Evolutionary conservation across 2,797 vertebrate genomes (phyloP), one percentile per base, ranked within the genome.

Genomic region (Cryptoprocta ferox): DNA sequence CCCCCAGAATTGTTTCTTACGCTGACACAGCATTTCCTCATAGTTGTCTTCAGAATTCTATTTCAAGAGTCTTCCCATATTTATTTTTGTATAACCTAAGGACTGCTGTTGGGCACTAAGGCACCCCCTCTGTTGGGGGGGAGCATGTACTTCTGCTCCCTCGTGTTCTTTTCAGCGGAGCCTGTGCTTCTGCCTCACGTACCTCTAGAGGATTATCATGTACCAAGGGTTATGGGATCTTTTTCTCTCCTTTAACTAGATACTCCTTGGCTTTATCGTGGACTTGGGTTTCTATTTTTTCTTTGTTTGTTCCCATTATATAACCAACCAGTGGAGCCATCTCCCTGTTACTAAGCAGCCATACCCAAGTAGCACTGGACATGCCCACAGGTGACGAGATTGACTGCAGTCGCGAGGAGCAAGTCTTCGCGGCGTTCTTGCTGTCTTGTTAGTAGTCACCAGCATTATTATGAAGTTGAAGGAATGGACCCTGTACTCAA

Each of bases 351-450:
- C 28, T 88, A 24, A 78, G 66, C 32, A 13, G n/a, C 48, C 15
- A 10, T 15, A 19, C 35, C 32, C n/a, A 6, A 8, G n/a, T 2
- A 37, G 35, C 48, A 0, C 59, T 2, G 26, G 15, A 6, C 12
- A 0, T 0, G 0, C 68, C 59, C 37, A 0, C 7, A 3, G 53
- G 68, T 28, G 39, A 42, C 7, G 35, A 0, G 1, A 14, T 9
- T 8, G 2, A 2, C 82, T 10, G 14, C 12, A 1, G 16, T 9
- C 0, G 1, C 3, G 1, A 12, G 0, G 11, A 28, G 14, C 3
- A 10, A 2, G 2, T 42, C 56, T 15, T 66, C 45, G 4, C 30
- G 4, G 8, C 19, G 0, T 28, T 53, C 65, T 61, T 30, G 2
- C 13, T 61, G 50, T 19, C 42, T 2, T 4, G 3, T 75, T 7